Evolutionary conservation across 2,797 vertebrate species (phyloP), one percentile per base, ranked within the genome.

Genomic region (Agapornis canus): DNA sequence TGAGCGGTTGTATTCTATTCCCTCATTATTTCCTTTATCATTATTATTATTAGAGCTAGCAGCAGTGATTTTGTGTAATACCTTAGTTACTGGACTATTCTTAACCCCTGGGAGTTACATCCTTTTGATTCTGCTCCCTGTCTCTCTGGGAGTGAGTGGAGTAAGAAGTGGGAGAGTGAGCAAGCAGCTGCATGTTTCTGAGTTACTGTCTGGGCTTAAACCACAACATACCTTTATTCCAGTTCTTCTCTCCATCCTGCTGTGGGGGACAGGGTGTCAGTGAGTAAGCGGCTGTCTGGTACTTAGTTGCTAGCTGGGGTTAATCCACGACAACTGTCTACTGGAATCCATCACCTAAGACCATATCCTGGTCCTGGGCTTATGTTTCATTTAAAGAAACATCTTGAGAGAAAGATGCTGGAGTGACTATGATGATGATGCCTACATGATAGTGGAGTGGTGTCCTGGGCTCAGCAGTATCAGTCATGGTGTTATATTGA

Each of bases 111-210:
- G 52, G 31, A 54, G 52, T 22, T n/a, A n/a, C 20, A 54, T n/a
- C n/a, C 52, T 21, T 56, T 56, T 3, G 8, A 22, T n/a, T 54
- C 20, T 32, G 20, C 52, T 22, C 20, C 20, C 31, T 31, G 22
- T 56, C 13, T 31, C 8, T 32, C 6, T 1, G 0, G 20, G 9
- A 32, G 13, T 6, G 9, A 10, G 9, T 9, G 31, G 13, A 9
- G 31, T 13, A 32, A 56, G n/a, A 22, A 32, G 31, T 0, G 3
- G 52, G 52, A 8, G 12, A 32, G 31, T 32, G 13, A 32, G 21
- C 31, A 6, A 32, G n/a, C 13, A 14, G 31, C 20, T 56, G 11
- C 13, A 4, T 32, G 20, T 14, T 31, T 32, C 52, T 32, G 31
- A 32, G 31, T 13, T 56, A 22, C 31, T 13, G 2, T 14, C 52